Evolutionary conservation across 2,113 vertebrate species (phyloP).

Genomic region (Pangasianodon hypophthalmus): DNA sequence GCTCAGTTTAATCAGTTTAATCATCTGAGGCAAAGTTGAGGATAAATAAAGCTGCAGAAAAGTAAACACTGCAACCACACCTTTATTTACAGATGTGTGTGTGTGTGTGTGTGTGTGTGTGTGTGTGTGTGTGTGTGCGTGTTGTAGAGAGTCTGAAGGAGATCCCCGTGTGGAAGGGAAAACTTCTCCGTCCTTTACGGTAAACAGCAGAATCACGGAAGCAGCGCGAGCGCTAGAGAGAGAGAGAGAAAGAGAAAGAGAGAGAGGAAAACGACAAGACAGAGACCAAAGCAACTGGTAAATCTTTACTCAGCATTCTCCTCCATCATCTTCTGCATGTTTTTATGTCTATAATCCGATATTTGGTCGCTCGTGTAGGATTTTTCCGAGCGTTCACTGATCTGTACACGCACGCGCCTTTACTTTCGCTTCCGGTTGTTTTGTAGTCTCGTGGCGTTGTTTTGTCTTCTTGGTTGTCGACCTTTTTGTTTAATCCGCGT

Average conservation of each 20-base stretch:
- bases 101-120: neutral
- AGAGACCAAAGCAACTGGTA: neutral
- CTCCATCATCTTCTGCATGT: neutral
- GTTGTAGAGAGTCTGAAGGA: neutral
- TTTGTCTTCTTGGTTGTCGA: neutral
- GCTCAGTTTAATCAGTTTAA: neutral
- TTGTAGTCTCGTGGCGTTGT: neutral
- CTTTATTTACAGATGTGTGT: neutral
- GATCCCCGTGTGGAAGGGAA: neutral
- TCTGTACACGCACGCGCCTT: neutral
- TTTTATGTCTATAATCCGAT: neutral
- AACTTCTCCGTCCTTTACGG: neutral
- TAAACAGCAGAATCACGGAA: neutral
- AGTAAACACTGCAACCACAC: neutral
- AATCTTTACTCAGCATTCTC: neutral
- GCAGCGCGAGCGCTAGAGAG: neutral
- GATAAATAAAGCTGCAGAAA: neutral
- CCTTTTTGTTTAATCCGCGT: neutral
- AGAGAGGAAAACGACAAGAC: neutral
- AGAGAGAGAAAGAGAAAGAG: neutral
- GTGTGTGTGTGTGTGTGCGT: neutral
- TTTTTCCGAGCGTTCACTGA: neutral
- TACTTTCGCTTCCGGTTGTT: constrained; percentile 5
- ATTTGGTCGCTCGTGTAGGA: no score
- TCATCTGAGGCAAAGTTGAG: neutral